phyloP scores from a whole-genome alignment of 2,888 invertebrate species.

The Synanthedon tipuliformis region DNA sequence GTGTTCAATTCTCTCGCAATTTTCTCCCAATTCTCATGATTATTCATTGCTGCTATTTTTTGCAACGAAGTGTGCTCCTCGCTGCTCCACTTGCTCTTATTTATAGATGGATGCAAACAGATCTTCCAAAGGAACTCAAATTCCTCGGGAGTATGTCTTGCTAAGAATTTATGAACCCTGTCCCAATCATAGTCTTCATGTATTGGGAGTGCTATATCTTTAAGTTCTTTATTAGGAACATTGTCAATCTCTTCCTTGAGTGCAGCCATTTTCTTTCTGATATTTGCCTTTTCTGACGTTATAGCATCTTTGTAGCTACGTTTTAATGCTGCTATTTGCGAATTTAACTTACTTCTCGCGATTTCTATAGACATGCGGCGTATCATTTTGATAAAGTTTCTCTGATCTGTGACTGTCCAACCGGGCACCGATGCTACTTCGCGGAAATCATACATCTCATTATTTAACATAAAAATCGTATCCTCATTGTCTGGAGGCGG shows the following conservation, averaged over 20 bases:
- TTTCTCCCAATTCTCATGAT: slow-evolving; percentile 74
- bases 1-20: slow-evolving; percentile 71
- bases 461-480: slow-evolving; percentile 43
- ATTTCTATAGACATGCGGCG: slow-evolving; percentile 37
- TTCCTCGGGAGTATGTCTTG: slow-evolving; percentile 73
- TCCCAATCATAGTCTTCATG: slow-evolving; percentile 72
- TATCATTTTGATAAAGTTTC: slow-evolving; percentile 57
- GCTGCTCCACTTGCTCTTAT: slow-evolving; percentile 50
- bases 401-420: slow-evolving; percentile 72
- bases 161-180: slow-evolving; percentile 51
- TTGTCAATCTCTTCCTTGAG: slow-evolving; percentile 12
- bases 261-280: slow-evolving; percentile 18
- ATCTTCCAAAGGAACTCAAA: slow-evolving; percentile 79
- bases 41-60: slow-evolving; percentile 30
- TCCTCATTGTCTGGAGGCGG: slow-evolving; percentile 72
- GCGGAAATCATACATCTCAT: slow-evolving; percentile 55
- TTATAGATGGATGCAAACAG: slow-evolving; percentile 76
- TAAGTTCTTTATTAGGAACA: slow-evolving; percentile 18
- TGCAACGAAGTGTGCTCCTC: slow-evolving; percentile 33
- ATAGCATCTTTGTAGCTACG: slow-evolving; percentile 10
- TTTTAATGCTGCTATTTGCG: slow-evolving; percentile 23
- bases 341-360: slow-evolving; percentile 20
- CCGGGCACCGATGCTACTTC: slow-evolving; percentile 47
- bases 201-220: slow-evolving; percentile 36
- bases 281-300: slow-evolving; percentile 5